Conservation (phyloP, 1,140 invertebrate species). For the Tyrophagus putrescentiae region DNA sequence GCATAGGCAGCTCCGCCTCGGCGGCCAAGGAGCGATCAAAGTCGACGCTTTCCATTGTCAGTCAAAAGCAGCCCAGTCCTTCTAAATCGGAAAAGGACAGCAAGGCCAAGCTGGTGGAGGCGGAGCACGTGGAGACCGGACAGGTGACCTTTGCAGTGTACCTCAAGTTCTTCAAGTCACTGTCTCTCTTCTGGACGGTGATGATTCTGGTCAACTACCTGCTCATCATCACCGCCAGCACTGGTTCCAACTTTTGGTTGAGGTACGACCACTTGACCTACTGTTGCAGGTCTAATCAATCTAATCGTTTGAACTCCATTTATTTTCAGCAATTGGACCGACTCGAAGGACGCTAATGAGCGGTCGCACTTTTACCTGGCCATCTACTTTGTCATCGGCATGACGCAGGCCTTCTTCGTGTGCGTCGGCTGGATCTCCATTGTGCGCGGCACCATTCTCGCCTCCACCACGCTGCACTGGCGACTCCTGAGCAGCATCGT, state of each 20-base stretch:
- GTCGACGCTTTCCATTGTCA: background rate
- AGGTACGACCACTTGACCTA: conserved; percentile 30
- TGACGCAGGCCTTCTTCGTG: conserved; percentile 24
- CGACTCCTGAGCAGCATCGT: conserved; percentile 24
- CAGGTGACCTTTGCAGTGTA: conserved; percentile 78
- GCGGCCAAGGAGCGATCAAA: background rate
- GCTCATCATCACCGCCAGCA: conserved; percentile 45
- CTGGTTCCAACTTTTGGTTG: conserved; percentile 87
- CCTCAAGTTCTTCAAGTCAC: conserved; percentile 38
- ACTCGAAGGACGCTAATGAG: background rate
- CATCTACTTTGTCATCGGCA: conserved; percentile 27
- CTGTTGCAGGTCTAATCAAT: background rate
- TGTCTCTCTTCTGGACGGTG: conserved; percentile 22
- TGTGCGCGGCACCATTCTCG: conserved; percentile 20
- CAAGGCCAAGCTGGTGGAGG: conserved; percentile 56
- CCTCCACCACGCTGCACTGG: conserved; percentile 21
- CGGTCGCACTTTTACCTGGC: conserved; percentile 13
- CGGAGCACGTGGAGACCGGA: conserved; percentile 74
- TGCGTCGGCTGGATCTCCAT: conserved; percentile 18
- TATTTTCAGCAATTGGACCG: background rate
- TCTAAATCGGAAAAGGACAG: background rate
- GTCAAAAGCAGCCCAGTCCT: background rate
- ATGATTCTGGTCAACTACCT: conserved; percentile 26
- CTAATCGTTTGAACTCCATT: no score
- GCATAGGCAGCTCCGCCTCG: background rate